Conservation (phyloP, 23 tunicate species). For the Ascidia mentula region DNA sequence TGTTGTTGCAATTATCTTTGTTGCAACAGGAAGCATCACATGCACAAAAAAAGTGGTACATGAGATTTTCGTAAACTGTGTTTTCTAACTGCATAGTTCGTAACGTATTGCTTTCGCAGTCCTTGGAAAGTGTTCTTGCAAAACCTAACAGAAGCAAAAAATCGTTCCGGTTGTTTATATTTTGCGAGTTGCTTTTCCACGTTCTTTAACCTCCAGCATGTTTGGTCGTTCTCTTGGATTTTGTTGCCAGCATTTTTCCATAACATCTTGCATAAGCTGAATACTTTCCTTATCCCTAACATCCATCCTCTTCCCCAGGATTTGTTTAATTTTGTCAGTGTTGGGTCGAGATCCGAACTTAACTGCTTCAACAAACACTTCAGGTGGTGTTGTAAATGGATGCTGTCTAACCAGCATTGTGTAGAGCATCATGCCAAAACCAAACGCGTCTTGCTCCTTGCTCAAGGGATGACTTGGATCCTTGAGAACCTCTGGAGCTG, state of each 20-base stretch:
- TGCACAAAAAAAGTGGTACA: background rate
- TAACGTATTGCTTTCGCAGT: too few relatives aligned
- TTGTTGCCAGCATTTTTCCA: conserved; percentile 20
- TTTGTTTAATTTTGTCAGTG: background rate
- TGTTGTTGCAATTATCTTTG: background rate
- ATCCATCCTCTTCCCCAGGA: background rate
- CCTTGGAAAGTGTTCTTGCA: too few relatives aligned
- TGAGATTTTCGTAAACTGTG: background rate
- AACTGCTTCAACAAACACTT: background rate
- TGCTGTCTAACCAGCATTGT: background rate
- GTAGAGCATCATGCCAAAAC: conserved; percentile 20
- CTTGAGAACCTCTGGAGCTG: conserved; percentile 16
- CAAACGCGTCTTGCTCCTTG: conserved; percentile 1
- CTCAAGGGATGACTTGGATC: background rate
- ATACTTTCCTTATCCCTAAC: background rate
- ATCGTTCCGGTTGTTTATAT: too few relatives aligned
- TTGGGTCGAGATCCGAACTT: background rate
- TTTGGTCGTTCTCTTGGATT: conserved; percentile 10
- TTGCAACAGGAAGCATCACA: background rate
- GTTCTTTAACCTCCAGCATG: background rate
- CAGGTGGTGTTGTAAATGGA: conserved; percentile 10
- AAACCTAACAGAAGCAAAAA: too few relatives aligned
- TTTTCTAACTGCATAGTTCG: too few relatives aligned
- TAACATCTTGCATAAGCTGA: background rate
- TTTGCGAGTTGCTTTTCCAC: background rate